Conservation (phyloP, 2,888 invertebrate genomes). For the Amphiduros pacificus region DNA sequence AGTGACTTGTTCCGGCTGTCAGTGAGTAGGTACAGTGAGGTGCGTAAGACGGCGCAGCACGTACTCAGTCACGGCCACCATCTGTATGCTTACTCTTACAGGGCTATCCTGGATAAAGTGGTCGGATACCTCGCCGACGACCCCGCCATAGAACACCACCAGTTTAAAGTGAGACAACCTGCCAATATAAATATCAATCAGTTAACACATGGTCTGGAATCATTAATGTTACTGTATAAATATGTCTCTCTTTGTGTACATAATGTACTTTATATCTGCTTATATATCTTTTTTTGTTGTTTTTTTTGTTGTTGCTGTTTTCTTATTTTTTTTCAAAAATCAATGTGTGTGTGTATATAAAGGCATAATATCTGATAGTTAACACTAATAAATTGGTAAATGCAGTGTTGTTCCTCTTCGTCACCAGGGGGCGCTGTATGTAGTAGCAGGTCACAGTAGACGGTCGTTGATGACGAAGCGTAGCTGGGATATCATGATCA, state of each 20-base stretch:
- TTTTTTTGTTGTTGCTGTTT: too few species aligned
- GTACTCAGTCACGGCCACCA: conserved; percentile 69
- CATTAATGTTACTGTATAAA: not conserved
- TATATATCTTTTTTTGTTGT: too few species aligned
- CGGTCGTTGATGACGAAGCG: conserved; percentile 71
- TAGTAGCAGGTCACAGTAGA: conserved; percentile 70
- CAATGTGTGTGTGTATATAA: too few species aligned
- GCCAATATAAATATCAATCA: too few species aligned
- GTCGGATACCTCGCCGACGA: conserved; percentile 65
- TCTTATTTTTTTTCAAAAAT: too few species aligned
- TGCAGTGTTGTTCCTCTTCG: not conserved
- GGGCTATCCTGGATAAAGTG: conserved; percentile 69
- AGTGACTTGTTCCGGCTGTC: conserved; percentile 68
- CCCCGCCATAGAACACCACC: conserved; percentile 68
- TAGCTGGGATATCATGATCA: conserved; percentile 72
- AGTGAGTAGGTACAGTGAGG: conserved; percentile 71
- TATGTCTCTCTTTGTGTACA: not conserved
- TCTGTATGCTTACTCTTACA: conserved; percentile 73
- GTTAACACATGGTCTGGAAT: too few species aligned
- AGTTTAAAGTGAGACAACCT: conserved; percentile 71
- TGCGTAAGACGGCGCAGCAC: conserved; percentile 71
- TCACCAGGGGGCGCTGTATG: conserved; percentile 73
- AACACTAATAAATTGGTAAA: too few species aligned
- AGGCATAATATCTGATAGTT: too few species aligned
- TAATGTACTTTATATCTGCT: too few species aligned